Evolutionary conservation across 1,140 invertebrate species (phyloP), one percentile per base, ranked within the genome.

Genomic region (Megalonaias nervosa): DNA sequence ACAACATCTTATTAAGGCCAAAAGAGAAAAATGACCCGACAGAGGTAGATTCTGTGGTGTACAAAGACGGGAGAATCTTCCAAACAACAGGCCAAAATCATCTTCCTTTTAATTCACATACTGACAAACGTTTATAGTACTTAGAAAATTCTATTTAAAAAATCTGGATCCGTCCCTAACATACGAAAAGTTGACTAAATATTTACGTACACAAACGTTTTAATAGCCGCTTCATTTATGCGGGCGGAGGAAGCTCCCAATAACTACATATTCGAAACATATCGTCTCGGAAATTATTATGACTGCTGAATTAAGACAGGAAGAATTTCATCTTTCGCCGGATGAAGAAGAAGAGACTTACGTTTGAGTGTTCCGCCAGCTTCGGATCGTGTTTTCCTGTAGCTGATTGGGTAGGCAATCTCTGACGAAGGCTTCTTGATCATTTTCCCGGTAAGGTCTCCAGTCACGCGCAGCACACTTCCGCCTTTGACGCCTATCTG

Each of bases 381-480:
- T n/a, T 76, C 73, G 11, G 86, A 87, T 19, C 82, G 75, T 0
- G 81, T 65, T 59, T 82, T 84, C 66, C 79, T 82, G 26, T 79
- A 82, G 15, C 73, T 78, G 11, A 69, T 71, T 4, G 72, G 74
- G 21, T 81, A 81, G 12, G 71, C 81, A 19, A 80, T 62, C 66
- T 89, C 88, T 21, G 88, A 89, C 48, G 81, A 74, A 80, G 76
- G 19, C 77, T 78, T 65, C 73, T 74, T 66, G 75, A 67, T 69
- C 38, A 83, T 83, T 78, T 85, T 86, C 19, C 88, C 88, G 12
- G 84, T 88, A 15, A 89, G 81, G 69, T 89, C 88, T 14, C 82
- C 83, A 38, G 88, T 89, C 17, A 88, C 81, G 26, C 81, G 80
- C 61, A 89, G 76, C 16, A 88, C 85, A 60, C 81, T 82, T 17